Evolutionary conservation across 2,113 vertebrate species (phyloP).

Genomic region (Toxotes chatareus): DNA sequence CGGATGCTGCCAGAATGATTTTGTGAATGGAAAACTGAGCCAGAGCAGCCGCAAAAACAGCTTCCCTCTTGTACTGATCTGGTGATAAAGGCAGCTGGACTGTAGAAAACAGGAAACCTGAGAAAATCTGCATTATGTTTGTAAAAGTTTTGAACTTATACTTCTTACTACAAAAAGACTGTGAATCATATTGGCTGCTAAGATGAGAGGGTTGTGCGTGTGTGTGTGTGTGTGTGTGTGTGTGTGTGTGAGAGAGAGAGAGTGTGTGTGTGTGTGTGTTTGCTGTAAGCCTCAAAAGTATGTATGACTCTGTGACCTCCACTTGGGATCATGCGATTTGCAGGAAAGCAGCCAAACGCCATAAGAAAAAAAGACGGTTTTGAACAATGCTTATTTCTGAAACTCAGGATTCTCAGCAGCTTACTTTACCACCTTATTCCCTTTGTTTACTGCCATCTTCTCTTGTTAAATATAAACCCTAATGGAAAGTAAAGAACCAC

Average conservation of each 20-base stretch:
- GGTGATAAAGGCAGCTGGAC: conserved; percentile 30
- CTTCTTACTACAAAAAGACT: conserved; percentile 16
- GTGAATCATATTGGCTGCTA: conserved; percentile 8
- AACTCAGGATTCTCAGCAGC: not conserved
- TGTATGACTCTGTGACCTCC: not conserved
- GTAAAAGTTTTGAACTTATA: not conserved
- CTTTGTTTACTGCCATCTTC: not conserved
- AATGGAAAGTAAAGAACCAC: not conserved
- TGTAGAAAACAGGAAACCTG: conserved; percentile 1
- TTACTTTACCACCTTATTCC: not conserved
- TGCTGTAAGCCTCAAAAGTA: not conserved
- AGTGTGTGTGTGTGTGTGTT: not conserved
- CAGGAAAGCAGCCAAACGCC: not conserved
- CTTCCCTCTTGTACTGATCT: conserved; percentile 29
- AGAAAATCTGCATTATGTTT: not conserved
- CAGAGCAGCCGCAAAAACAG: conserved; percentile 35
- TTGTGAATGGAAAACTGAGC: conserved; percentile 36
- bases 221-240: not conserved
- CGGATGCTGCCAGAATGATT: conserved; percentile 40
- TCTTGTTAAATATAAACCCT: not conserved
- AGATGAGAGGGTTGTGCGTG: not conserved
- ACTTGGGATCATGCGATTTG: not conserved
- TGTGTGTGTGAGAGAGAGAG: too few species aligned
- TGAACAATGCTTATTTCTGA: not conserved
- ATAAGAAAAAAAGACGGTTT: not conserved